These are phyloP conservation scores for zebrafish (Danio rerio) DNA, from an alignment of 2,113 vertebrate species.

Conservation along the genomic window GRCz12tu NC_133194.1:5176501-5177000, in stretches of 20 bases:
- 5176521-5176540: too few species aligned
- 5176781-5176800: not conserved
- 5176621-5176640: constrained; percentile 46
- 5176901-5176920: too few species aligned
- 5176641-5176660: constrained; percentile 60
- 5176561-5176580: not conserved
- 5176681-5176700: not conserved
- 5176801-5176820: constrained; percentile 52
- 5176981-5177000: too few species aligned
- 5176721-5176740: not conserved
- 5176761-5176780: not conserved
- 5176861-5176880: too few species aligned
- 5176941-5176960: too few species aligned
- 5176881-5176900: too few species aligned
- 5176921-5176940: too few species aligned
- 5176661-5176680: constrained; percentile 28
- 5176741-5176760: not conserved
- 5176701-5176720: constrained; percentile 14
- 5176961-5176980: too few species aligned
- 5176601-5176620: constrained; percentile 36
- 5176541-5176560: constrained; percentile 28
- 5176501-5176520: too few species aligned
- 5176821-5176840: constrained; percentile 37
- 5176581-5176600: not conserved
- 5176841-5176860: too few species aligned